phyloP scores from a whole-genome alignment of 2,888 invertebrate genomes.

The Lydus trimaculatus region DNA sequence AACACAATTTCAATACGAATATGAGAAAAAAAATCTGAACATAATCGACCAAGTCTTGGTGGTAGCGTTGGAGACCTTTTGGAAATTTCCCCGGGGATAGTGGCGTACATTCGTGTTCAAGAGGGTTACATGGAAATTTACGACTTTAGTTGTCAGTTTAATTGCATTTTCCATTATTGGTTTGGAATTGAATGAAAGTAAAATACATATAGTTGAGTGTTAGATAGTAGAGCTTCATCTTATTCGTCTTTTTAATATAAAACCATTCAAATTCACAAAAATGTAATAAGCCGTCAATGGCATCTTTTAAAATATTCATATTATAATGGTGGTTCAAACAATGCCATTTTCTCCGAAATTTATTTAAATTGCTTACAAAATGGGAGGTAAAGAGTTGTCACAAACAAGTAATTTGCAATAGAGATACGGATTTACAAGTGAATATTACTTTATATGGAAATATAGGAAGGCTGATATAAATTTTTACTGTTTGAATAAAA shows the following conservation, averaged over 20 bases:
- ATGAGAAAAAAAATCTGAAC: constrained; percentile 38
- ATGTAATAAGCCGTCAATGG: too few relatives aligned
- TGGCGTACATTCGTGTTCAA: neutral
- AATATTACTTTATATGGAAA: neutral
- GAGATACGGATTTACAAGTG: neutral
- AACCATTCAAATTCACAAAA: too few relatives aligned
- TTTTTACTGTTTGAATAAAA: neutral
- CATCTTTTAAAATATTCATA: too few relatives aligned
- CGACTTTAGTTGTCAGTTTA: constrained; percentile 1
- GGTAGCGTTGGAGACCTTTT: constrained; percentile 37
- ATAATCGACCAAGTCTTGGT: constrained; percentile 43
- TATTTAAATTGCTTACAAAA: neutral
- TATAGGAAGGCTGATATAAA: neutral
- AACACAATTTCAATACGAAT: constrained; percentile 40
- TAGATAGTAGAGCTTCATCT: too few relatives aligned
- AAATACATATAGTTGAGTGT: too few relatives aligned
- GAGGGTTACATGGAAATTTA: constrained; percentile 6
- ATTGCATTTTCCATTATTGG: constrained; percentile 3
- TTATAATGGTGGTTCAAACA: too few relatives aligned
- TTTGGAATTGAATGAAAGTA: neutral
- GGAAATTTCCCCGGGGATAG: constrained; percentile 43
- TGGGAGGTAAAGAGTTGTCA: neutral
- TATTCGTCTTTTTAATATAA: too few relatives aligned
- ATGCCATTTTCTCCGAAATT: too few relatives aligned
- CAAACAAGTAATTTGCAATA: neutral